Evolutionary conservation across 1,140 invertebrate species (phyloP), one percentile per base, ranked within the genome.

Genomic region (Akabosia matsudoensis): DNA sequence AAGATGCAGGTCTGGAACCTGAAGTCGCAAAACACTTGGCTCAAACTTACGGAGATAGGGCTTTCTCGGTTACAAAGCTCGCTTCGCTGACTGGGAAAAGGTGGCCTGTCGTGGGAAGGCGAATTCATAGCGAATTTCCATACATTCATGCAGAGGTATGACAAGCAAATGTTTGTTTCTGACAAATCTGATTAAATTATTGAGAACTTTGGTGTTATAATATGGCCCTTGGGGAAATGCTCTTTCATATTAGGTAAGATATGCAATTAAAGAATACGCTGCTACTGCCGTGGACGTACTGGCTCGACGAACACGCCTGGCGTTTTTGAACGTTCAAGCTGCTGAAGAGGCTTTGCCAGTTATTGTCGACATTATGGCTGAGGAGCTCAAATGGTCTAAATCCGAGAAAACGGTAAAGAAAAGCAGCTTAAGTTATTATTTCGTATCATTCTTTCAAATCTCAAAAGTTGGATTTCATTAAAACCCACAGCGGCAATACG

Each of bases 91-190:
- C 97, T 18, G 97, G 97, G 34, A 96, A 97, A 86, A 72, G 95
- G 71, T 99, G 96, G 96, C 93, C 93, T 4, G 94, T 99, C 78
- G 96, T 99, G 80, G 98, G 98, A 70, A 92, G 93, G 81, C 92
- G 97, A 83, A 87, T 99, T 37, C 97, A 99, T 86, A 93, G 95
- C 18, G 96, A 99, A 85, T 99, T 98, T 85, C 97, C 97, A 0
- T 99, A 99, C 84, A 95, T 99, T 82, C 97, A 99, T 84, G 97
- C 97, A 22, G 97, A 99, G 89, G 95, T 97, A 80, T 70, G 14
- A 34, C 22, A 18, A 45, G 7, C 37, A 45, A 10, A 10, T 10
- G 7, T 10, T 45, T 45, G 37, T 13, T 64, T 64, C n/a, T n/a
- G n/a, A n/a, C 45, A 52, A 52, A 52, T 52, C 13, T 52, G 45